phyloP scores from a whole-genome alignment of 1,140 invertebrate genomes.

The Cherax destructor region DNA sequence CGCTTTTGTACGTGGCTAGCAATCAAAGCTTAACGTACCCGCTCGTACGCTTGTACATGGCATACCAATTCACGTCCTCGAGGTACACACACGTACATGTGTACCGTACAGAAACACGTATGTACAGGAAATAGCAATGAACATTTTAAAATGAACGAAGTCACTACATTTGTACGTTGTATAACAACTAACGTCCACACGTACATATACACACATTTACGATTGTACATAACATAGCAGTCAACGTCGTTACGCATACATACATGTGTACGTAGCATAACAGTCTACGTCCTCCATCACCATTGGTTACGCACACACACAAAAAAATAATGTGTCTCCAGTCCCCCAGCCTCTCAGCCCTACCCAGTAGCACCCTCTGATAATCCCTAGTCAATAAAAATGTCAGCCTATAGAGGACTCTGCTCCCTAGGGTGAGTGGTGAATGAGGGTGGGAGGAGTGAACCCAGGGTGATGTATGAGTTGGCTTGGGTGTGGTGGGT shows the following conservation, averaged over 20 bases:
- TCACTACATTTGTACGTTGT: too few species aligned
- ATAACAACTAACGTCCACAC: too few species aligned
- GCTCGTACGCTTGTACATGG: too few species aligned
- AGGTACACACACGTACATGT: too few species aligned
- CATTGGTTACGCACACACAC: background rate
- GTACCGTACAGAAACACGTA: too few species aligned
- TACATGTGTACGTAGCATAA: background rate
- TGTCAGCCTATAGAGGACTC: constrained; percentile 32
- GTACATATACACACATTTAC: too few species aligned
- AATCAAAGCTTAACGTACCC: too few species aligned
- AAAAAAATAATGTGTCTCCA: background rate
- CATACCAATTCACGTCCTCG: too few species aligned
- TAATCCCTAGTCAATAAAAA: constrained; percentile 33
- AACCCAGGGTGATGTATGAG: background rate
- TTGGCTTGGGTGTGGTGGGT: background rate
- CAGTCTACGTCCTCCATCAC: background rate
- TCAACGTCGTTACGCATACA: background rate
- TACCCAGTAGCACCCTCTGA: constrained; percentile 2
- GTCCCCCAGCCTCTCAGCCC: background rate
- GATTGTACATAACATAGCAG: too few species aligned
- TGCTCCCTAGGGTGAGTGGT: constrained; percentile 5
- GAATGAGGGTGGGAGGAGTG: background rate
- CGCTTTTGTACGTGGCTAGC: too few species aligned
- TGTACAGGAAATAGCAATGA: too few species aligned
- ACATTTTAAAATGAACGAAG: too few species aligned